These are phyloP conservation scores for Yoshiicerus persimilis DNA, from an alignment of 1,140 invertebrate species.

Conservation along the genomic window DNA sequence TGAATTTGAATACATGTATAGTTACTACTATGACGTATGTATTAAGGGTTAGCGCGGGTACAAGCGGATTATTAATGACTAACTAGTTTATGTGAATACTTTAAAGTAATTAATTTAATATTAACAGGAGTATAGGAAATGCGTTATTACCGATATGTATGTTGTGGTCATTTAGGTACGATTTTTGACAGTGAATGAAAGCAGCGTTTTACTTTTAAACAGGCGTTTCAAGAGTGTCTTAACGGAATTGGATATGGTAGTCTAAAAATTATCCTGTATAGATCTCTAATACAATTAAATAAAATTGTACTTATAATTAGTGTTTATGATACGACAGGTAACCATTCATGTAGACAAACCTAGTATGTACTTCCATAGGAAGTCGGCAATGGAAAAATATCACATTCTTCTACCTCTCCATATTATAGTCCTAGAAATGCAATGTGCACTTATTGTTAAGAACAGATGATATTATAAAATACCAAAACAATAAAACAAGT, in stretches of 20 bases:
- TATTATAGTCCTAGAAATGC: background rate
- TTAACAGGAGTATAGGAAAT: no score
- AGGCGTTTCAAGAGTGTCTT: background rate
- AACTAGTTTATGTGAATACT: no score
- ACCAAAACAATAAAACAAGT: background rate
- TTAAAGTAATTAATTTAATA: no score
- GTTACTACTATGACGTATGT: background rate
- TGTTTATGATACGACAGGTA: no score
- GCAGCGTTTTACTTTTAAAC: background rate
- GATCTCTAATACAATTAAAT: no score
- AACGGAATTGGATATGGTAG: background rate
- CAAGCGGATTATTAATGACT: no score
- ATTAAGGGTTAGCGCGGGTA: background rate
- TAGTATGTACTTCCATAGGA: no score
- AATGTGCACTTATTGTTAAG: background rate
- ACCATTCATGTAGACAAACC: background rate
- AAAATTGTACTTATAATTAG: no score
- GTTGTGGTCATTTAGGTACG: background rate
- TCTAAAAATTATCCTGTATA: background rate
- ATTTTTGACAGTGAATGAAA: background rate
- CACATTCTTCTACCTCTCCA: background rate
- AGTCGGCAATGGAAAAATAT: background rate
- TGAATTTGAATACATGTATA: no score
- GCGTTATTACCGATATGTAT: background rate
- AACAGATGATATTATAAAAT: background rate